These are phyloP conservation scores for Alectoris magna DNA, from an alignment of 2,797 vertebrate species.

Conservation along the genomic window DNA sequence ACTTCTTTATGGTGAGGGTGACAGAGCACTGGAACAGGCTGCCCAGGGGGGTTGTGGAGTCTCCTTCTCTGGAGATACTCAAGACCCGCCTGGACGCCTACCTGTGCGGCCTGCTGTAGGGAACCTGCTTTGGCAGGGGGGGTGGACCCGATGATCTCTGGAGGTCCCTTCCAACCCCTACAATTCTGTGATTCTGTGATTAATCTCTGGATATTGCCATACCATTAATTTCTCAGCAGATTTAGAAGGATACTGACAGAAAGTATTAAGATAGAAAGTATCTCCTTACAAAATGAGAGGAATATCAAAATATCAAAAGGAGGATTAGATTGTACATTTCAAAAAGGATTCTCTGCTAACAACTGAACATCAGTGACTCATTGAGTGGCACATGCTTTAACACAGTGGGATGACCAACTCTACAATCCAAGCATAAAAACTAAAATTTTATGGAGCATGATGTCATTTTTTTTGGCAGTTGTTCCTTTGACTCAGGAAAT, in stretches of 20 bases:
- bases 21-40: too few relatives aligned
- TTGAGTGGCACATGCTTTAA: background rate
- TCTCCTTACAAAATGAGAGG: background rate
- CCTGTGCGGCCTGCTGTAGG: too few relatives aligned
- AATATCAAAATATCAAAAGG: background rate
- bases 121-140: too few relatives aligned
- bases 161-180: too few relatives aligned
- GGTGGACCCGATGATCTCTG: too few relatives aligned
- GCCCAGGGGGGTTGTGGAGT: too few relatives aligned
- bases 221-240: background rate
- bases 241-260: background rate
- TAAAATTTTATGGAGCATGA: slow-evolving; percentile 27
- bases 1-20: too few relatives aligned
- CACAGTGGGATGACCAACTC: slow-evolving; percentile 15
- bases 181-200: too few relatives aligned
- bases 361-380: background rate
- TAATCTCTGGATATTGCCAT: background rate
- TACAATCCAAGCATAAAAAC: slow-evolving; percentile 18
- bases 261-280: too few relatives aligned
- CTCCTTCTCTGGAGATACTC: too few relatives aligned
- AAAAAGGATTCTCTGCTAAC: background rate
- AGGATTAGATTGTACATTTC: background rate
- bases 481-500: slow-evolving; percentile 53
- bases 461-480: slow-evolving; percentile 46
- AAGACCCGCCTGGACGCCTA: too few relatives aligned